These are phyloP conservation scores for Phalacrocorax aristotelis DNA, from an alignment of 2,113 vertebrate species.

Conservation along the genomic window DNA sequence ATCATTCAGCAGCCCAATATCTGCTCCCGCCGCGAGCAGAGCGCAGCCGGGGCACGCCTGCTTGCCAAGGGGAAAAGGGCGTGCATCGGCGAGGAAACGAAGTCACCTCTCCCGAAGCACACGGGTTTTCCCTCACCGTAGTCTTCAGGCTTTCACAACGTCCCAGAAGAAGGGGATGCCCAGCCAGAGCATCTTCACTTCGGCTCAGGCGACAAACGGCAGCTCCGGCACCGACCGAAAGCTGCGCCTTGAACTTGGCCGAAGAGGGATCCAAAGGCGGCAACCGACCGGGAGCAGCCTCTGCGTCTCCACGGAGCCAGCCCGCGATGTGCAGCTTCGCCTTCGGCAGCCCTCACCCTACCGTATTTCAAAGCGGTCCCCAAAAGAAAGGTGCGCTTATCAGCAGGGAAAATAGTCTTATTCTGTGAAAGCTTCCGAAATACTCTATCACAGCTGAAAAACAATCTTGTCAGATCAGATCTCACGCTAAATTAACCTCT, in stretches of 20 bases:
- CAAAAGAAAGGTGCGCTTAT: not conserved
- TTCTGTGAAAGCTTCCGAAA: not conserved
- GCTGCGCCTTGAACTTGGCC: not conserved
- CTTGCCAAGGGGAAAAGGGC: fast-evolving
- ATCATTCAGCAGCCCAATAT: not conserved
- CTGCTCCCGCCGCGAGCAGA: not conserved
- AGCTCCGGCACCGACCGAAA: too few relatives aligned
- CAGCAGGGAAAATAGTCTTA: not conserved
- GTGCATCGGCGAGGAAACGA: fast-evolving
- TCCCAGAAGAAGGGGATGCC: not conserved
- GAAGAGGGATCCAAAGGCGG: not conserved
- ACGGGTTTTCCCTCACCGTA: not conserved
- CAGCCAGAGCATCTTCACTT: not conserved
- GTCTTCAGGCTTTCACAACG: fast-evolving
- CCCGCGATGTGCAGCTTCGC: not conserved
- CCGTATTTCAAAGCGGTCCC: not conserved
- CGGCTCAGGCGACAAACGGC: not conserved
- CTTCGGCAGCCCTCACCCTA: not conserved
- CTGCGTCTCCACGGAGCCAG: not conserved
- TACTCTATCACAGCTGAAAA: not conserved
- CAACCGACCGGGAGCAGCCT: not conserved
- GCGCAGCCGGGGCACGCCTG: not conserved
- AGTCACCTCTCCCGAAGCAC: not conserved
- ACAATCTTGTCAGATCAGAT: not conserved
- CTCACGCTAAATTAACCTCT: not conserved